Evolutionary conservation across 2,797 vertebrate genomes (phyloP).

Genomic region (Acomys russatus): DNA sequence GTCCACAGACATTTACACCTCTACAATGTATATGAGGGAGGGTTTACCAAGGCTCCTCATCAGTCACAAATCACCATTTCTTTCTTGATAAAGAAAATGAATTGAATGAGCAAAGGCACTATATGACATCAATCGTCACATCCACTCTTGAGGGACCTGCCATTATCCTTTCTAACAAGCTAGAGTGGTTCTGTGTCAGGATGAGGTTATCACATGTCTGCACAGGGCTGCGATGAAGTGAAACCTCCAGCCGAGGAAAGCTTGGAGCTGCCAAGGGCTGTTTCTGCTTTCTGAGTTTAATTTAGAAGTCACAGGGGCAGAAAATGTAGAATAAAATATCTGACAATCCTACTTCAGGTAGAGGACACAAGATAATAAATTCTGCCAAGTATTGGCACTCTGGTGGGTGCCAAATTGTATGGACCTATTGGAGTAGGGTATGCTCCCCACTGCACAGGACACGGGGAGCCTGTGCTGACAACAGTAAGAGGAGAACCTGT

Average conservation of each 20-base stretch:
- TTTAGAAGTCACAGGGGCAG: neutral
- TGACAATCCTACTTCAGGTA: neutral
- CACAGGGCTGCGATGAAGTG: neutral
- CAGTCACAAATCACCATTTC: neutral
- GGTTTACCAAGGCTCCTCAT: neutral
- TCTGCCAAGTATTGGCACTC: neutral
- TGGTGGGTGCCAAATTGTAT: no score
- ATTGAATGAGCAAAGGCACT: neutral
- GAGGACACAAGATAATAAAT: conserved; percentile 18
- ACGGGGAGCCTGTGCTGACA: neutral
- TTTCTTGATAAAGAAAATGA: conserved; percentile 54
- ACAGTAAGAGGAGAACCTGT: neutral
- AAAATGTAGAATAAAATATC: conserved; percentile 6
- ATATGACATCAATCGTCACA: neutral
- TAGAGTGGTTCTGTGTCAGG: neutral
- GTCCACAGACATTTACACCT: conserved; percentile 62
- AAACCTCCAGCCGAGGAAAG: neutral
- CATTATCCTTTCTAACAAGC: neutral
- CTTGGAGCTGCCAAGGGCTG: neutral
- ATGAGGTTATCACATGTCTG: neutral
- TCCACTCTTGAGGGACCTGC: neutral
- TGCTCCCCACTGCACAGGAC: neutral
- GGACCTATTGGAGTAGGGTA: neutral
- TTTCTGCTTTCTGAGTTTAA: neutral
- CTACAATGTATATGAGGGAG: conserved; percentile 8